Evolutionary conservation across 2,113 vertebrate genomes (phyloP).

Genomic region (Mesembrinibis cayennensis): DNA sequence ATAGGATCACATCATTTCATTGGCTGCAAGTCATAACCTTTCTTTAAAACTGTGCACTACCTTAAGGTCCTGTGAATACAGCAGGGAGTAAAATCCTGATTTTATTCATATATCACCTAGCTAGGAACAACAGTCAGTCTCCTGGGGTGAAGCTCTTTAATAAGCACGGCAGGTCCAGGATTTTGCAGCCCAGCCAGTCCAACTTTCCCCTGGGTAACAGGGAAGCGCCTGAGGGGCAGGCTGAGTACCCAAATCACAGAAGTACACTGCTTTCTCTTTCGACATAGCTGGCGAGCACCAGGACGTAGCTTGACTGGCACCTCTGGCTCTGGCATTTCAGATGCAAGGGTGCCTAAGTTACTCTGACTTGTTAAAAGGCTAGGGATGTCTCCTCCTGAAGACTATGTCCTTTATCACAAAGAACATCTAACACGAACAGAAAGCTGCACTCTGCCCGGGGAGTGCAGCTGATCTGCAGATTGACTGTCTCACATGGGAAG

Average conservation of each 20-base stretch:
- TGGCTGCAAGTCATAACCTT: constrained; percentile 38
- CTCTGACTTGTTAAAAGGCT: not conserved
- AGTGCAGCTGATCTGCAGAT: not conserved
- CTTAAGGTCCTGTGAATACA: not conserved
- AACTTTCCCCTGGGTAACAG: not conserved
- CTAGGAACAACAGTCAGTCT: not conserved
- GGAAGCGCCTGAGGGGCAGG: not conserved
- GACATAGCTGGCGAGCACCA: not conserved
- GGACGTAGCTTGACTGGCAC: not conserved
- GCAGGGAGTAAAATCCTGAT: constrained; percentile 29
- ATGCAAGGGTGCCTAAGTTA: not conserved
- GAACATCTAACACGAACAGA: not conserved
- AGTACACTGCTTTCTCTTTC: not conserved
- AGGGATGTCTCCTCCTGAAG: not conserved
- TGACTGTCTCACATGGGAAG: not conserved
- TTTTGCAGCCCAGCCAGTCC: not conserved
- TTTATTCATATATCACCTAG: not conserved
- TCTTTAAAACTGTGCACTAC: not conserved
- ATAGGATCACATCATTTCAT: not conserved
- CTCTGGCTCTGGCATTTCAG: not conserved
- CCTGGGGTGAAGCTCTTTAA: not conserved
- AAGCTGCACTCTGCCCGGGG: not conserved
- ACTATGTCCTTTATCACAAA: not conserved
- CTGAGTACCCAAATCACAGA: not conserved
- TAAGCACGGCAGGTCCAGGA: not conserved